A percentile compares a stretch with the other conserved stretches of the same genome.
phyloP scores from a whole-genome alignment of 1,140 invertebrate genomes.

The Nephila pilipes region DNA sequence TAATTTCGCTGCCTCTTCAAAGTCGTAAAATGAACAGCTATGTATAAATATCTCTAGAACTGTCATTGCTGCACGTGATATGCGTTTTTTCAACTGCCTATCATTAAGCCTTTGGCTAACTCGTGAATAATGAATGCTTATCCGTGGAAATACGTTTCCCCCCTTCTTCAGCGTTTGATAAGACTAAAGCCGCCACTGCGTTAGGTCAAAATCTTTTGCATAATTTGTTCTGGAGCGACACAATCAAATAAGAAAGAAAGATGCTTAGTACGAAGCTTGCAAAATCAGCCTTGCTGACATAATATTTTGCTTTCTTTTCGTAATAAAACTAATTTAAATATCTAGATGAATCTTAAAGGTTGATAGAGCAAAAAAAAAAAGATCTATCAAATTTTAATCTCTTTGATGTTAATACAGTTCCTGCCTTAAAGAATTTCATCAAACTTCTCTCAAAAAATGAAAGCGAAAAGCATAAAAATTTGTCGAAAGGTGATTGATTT shows the following conservation, averaged over 20 bases:
- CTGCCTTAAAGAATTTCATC: too few relatives aligned
- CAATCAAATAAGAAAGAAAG: neutral
- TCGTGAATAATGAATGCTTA: neutral
- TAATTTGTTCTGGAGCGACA: neutral
- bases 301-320: too few relatives aligned
- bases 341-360: too few relatives aligned
- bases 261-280: neutral
- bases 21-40: neutral
- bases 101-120: conserved; percentile 11
- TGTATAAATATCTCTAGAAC: conserved; percentile 7
- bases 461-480: too few relatives aligned
- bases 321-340: too few relatives aligned
- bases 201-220: conserved; percentile 11
- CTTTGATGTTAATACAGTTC: too few relatives aligned
- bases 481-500: too few relatives aligned
- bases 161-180: neutral
- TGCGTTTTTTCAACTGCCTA: neutral
- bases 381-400: too few relatives aligned
- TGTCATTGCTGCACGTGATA: neutral
- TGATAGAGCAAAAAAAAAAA: too few relatives aligned
- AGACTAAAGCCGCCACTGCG: neutral
- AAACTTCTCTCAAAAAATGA: too few relatives aligned
- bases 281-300: neutral
- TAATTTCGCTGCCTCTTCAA: neutral
- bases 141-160: neutral